A percentile compares a stretch with the other conserved stretches of the same genome.
Conservation (phyloP, 2,113 vertebrate species). For the Neolamprologus variostigma region DNA sequence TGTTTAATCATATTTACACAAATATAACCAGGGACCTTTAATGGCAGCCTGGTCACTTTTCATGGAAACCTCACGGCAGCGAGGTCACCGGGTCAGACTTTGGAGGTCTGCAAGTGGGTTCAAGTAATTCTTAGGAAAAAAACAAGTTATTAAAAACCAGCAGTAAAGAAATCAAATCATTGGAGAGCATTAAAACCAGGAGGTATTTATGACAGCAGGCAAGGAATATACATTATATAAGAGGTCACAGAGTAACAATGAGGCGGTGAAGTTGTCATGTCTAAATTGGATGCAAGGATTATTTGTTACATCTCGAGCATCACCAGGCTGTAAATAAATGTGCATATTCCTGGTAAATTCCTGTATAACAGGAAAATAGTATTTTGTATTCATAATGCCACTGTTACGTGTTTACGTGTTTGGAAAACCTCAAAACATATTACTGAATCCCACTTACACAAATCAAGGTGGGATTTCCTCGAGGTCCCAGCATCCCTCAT, state of each 20-base stretch:
- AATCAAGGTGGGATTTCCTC: background rate
- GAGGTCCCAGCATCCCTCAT: background rate
- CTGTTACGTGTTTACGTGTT: background rate
- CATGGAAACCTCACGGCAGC: fast-evolving
- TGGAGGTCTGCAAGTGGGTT: background rate
- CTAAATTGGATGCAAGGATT: background rate
- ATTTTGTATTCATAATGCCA: background rate
- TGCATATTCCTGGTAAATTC: background rate
- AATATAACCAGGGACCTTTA: background rate
- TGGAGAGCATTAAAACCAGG: background rate
- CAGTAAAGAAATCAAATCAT: background rate
- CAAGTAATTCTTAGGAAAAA: background rate
- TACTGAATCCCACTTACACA: background rate
- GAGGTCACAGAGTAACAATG: background rate
- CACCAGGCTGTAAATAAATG: background rate
- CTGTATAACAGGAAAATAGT: background rate
- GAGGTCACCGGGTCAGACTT: background rate
- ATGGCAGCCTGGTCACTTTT: background rate
- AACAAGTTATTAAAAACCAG: background rate
- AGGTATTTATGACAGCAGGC: background rate
- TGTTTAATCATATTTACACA: background rate
- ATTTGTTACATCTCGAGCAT: background rate
- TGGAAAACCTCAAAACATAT: background rate
- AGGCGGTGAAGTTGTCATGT: background rate
- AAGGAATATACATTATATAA: background rate